Base-by-base conservation (phyloP, 1,140 invertebrate genomes). In the Ostrea edulis region DNA sequence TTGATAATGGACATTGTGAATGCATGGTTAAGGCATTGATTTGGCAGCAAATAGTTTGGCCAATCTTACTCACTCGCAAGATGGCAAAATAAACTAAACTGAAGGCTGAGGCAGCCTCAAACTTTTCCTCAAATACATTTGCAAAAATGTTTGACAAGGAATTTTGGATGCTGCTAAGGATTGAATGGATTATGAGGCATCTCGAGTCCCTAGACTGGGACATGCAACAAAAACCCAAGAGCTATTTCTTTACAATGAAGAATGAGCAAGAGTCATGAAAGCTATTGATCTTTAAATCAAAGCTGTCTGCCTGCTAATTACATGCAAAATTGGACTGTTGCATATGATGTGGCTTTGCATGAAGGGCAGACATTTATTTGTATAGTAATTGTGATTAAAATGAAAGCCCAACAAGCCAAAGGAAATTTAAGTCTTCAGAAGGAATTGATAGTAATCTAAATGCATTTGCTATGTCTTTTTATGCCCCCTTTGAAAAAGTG, bases 181-280 rank as follows among this genome's bases (percentile, higher is more conserved):
- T 22, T 77, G 71, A 22, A 8, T 20, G 71, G 71, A 22, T 77
- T 22, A 77, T 77, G 29, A 0, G 71, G 71, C 71, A 25, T 77
- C 71, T 77, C 11, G n/a, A n/a, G n/a, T n/a, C n/a, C n/a, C n/a
- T n/a, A n/a, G n/a, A n/a, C n/a, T n/a, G n/a, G n/a, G n/a, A n/a
- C n/a, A n/a, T n/a, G n/a, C n/a, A n/a, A n/a, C n/a, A 11, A 22
- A 77, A 35, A 35, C 84, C 58, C 25, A 17, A 2, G 11, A 68
- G n/a, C 22, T 35, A 58, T 68, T 85, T 85, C 11, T 68, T 62
- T 14, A 85, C 84, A 51, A 68, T 85, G 62, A 85, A 68, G 52
- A 65, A 85, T 85, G 54, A 35, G 29, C 71, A 77, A 8, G 71
- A 22, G 84, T 85, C 54, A 51, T 4, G 3, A 77, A 17, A 77